Percentiles rank a stretch among this genome's conserved stretches.
phyloP scores from a whole-genome alignment of 2,888 invertebrate species.

The Hirtodrosophila alboralis region DNA sequence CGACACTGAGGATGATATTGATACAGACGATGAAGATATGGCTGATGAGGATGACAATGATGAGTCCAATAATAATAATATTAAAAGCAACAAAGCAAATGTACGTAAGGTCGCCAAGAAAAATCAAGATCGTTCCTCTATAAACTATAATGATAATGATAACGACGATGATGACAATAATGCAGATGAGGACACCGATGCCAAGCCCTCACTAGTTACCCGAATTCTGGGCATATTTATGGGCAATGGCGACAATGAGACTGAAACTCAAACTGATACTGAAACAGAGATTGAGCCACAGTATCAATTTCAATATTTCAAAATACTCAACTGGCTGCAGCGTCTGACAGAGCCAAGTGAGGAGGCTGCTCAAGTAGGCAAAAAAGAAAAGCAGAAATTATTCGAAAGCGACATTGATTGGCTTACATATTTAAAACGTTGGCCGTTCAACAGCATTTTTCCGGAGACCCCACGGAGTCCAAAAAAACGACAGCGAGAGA shows the following conservation, averaged over 20 bases:
- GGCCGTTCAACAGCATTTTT: slow-evolving; percentile 82
- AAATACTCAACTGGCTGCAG: slow-evolving; percentile 81
- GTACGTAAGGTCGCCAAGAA: background rate
- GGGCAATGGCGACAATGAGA: slow-evolving; percentile 15
- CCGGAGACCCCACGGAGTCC: slow-evolving; percentile 53
- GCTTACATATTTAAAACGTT: slow-evolving; percentile 81
- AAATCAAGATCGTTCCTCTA: background rate
- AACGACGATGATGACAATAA: slow-evolving; percentile 23
- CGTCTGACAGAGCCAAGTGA: slow-evolving; percentile 61
- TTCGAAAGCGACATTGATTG: slow-evolving; percentile 53
- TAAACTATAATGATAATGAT: slow-evolving; percentile 29
- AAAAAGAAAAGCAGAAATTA: slow-evolving; percentile 41
- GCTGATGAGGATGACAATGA: slow-evolving; percentile 1
- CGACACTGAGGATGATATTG: slow-evolving; percentile 1
- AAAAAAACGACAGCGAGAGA: slow-evolving; percentile 10
- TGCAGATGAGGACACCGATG: slow-evolving; percentile 56
- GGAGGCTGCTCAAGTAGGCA: slow-evolving; percentile 31
- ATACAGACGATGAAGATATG: slow-evolving; percentile 35
- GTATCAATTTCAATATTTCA: slow-evolving; percentile 46
- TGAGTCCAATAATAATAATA: background rate
- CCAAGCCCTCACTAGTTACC: slow-evolving; percentile 52
- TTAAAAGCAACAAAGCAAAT: background rate
- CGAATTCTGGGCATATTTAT: slow-evolving; percentile 46
- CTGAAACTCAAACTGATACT: no score
- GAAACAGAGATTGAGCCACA: slow-evolving; percentile 23